Evolutionary conservation across 30 jellyfish, hydroid and myxozoan genomes (phyloP).

Genomic region (Aurelia coerulea): DNA sequence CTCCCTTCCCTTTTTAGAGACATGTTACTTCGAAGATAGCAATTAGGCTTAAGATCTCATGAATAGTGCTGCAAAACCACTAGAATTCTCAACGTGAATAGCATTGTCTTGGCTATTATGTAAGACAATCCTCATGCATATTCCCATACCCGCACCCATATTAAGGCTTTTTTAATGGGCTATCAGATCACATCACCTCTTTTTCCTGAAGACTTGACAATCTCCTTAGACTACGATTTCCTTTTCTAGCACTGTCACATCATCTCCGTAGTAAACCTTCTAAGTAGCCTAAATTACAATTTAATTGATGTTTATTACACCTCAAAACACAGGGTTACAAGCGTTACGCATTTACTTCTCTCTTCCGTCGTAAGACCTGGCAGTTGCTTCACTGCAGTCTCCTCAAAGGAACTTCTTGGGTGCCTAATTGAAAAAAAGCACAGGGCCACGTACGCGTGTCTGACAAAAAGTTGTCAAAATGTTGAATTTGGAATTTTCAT

Average conservation of each 20-base stretch:
- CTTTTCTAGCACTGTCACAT: conserved; percentile 47
- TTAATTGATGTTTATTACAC: conserved; percentile 51
- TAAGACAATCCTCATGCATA: not conserved
- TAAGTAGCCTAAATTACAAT: conserved; percentile 36
- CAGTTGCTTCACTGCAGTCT: no score
- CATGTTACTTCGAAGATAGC: no score
- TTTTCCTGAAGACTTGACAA: conserved; percentile 55
- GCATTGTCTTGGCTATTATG: conserved; percentile 2
- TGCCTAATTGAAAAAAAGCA: not conserved
- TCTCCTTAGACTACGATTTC: conserved; percentile 74
- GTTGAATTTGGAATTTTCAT: no score
- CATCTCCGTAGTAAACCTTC: conserved; percentile 35
- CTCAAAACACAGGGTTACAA: conserved; percentile 13
- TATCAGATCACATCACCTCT: conserved; percentile 52
- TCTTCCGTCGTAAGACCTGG: no score
- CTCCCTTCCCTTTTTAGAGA: no score
- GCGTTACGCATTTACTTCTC: not conserved
- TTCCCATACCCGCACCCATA: conserved; percentile 16
- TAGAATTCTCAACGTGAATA: not conserved
- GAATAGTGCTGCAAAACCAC: conserved; percentile 1
- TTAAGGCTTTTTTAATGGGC: conserved; percentile 1
- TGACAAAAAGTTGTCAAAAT: no score
- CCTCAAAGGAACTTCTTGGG: not conserved
- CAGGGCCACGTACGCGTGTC: no score
- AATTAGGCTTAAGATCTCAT: not conserved